Base-by-base conservation (phyloP, 2,888 invertebrate genomes). In the Dolomedes plantarius region DNA sequence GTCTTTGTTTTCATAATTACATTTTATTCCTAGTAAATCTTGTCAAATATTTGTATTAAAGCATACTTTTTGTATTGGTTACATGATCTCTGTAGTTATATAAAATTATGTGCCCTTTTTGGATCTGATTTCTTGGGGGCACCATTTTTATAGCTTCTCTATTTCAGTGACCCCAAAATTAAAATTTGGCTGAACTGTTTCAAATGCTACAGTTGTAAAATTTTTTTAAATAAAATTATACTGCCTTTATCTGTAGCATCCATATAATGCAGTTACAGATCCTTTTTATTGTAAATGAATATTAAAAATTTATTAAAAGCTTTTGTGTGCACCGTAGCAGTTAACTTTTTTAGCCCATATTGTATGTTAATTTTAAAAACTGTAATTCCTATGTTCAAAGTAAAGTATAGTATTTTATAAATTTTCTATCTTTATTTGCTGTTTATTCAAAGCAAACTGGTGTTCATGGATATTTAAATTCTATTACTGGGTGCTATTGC, bases 241-340 rank as follows among this genome's bases (percentile, higher is more conserved):
- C 5, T 23, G 56, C 56, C 56, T 56, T 56, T 56, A 46, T 56
- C 3, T 56, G 56, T 56, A 56, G 56, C 56, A 56, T 56, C 19
- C 56, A 68, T 23, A 19, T 31, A 68, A 36, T 77, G 62, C 77
- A 50, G 46, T 62, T 29, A 72, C 39, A 67, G 23, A 56, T 19
- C 36, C 36, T 41, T 78, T 78, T 72, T 64, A 69, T 69, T 75
- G 74, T 75, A 75, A 75, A 41, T 81, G 67, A 80, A 50, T 72
- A 73, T 73, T 32, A 32, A 74, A 68, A 68, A 67, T 67, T 46
- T n/a, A n/a, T 72, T 75, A 64, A 74, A 75, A 74, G 74, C 75
- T 81, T 75, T 68, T 81, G 74, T 81, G 62, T 81, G 81, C 75
- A 75, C 69, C 19, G 75, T 62, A 23, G 56, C 56, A 19, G n/a